phyloP scores from a whole-genome alignment of 2,797 vertebrate species.

The Spheniscus humboldti region DNA sequence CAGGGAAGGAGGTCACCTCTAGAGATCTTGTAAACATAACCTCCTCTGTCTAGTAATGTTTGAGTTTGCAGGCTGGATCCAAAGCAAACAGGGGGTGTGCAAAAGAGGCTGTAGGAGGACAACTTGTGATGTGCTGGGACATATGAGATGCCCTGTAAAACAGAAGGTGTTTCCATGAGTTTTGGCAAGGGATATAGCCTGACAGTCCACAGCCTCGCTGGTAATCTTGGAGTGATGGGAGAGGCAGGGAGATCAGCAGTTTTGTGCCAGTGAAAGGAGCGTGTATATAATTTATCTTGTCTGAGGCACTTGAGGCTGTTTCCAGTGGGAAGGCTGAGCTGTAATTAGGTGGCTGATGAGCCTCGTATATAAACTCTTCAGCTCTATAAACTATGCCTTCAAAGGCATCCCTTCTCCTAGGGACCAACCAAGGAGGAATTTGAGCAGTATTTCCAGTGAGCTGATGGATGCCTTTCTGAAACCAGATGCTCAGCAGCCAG shows the following conservation, averaged over 20 bases:
- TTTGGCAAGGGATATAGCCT: not conserved
- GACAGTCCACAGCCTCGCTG: not conserved
- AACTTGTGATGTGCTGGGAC: not conserved
- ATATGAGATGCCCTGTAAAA: not conserved
- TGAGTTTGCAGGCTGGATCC: not conserved
- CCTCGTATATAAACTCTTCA: not conserved
- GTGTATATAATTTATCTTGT: not conserved
- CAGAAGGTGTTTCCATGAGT: constrained; percentile 3
- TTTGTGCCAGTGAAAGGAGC: not conserved
- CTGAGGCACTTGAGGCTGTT: not conserved
- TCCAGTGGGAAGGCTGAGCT: constrained; percentile 32
- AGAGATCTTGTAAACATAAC: not conserved
- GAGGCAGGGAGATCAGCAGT: not conserved
- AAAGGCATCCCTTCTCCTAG: not conserved
- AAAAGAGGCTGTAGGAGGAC: not conserved
- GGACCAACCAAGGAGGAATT: not conserved
- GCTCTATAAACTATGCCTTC: not conserved
- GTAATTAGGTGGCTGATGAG: constrained; percentile 34
- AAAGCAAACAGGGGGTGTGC: not conserved
- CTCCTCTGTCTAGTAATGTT: not conserved
- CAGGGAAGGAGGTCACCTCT: not conserved
- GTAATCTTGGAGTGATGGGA: not conserved
- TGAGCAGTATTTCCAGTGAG: not conserved
- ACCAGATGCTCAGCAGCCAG: not conserved
- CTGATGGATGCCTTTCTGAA: not conserved